These are phyloP conservation scores for Drosophila serrata DNA, from an alignment of 1,140 invertebrate genomes.

Conservation along the genomic window DNA sequence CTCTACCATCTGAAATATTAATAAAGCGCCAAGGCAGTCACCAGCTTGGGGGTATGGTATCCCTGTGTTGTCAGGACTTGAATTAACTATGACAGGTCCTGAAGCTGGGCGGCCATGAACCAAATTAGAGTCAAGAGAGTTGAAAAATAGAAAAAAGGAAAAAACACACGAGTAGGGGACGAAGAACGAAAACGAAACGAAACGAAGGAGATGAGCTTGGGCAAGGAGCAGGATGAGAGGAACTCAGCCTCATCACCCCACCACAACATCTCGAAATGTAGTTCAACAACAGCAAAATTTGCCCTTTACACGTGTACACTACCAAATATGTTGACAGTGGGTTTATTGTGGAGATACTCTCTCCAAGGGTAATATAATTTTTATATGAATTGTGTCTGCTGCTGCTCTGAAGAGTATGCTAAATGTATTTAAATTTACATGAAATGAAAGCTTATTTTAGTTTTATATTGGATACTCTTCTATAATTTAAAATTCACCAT, in stretches of 20 bases:
- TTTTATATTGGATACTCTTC: no score
- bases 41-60: slow-evolving; percentile 13
- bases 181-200: slow-evolving; percentile 40
- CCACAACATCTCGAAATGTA: slow-evolving; percentile 53
- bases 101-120: slow-evolving; percentile 63
- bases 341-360: slow-evolving; percentile 28
- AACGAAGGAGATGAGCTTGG: slow-evolving; percentile 29
- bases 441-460: no score
- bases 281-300: slow-evolving; percentile 64
- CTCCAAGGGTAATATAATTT: not conserved
- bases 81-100: slow-evolving; percentile 69
- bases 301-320: slow-evolving; percentile 40
- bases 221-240: slow-evolving; percentile 30
- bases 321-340: slow-evolving; percentile 47
- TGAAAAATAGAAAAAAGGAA: slow-evolving; percentile 35
- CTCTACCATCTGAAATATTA: slow-evolving; percentile 69
- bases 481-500: not conserved
- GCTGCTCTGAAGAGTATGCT: not conserved
- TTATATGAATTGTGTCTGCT: not conserved
- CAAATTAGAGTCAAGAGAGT: slow-evolving; percentile 80
- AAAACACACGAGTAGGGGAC: slow-evolving; percentile 15
- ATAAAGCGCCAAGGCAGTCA: slow-evolving; percentile 46
- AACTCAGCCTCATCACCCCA: slow-evolving; percentile 17
- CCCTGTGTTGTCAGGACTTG: slow-evolving; percentile 45
- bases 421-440: not conserved